Evolutionary conservation across 2,888 invertebrate species (phyloP).

Genomic region (Caenorhabditis afra): DNA sequence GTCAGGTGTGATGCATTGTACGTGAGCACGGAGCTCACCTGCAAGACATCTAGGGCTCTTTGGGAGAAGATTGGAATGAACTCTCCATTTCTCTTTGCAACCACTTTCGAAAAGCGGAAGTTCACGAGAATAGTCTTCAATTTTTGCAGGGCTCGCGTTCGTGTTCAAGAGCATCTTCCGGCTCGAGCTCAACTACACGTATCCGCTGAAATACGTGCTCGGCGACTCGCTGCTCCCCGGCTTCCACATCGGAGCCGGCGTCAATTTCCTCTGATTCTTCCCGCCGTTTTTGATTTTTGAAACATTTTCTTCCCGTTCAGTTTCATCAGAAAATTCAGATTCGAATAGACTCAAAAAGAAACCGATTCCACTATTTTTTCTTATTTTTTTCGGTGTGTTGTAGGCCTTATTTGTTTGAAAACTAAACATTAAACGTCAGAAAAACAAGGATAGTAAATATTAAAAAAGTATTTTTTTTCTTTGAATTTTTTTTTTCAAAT

Average conservation of each 20-base stretch:
- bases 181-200: slow-evolving; percentile 94
- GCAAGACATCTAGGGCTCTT: too few species aligned
- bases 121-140: too few species aligned
- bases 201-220: slow-evolving; percentile 86
- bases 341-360: not conserved
- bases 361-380: not conserved
- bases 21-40: too few species aligned
- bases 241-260: slow-evolving; percentile 77
- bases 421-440: not conserved
- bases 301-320: not conserved
- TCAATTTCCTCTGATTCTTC: slow-evolving; percentile 73
- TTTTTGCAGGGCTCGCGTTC: slow-evolving; percentile 67
- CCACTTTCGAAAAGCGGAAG: too few species aligned
- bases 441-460: too few species aligned
- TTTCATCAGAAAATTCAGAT: not conserved
- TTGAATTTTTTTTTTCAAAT: slow-evolving; percentile 11
- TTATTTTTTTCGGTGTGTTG: not conserved
- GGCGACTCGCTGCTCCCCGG: slow-evolving; percentile 75
- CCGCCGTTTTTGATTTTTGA: slow-evolving; percentile 1
- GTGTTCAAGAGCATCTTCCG: slow-evolving; percentile 73
- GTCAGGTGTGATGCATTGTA: too few species aligned
- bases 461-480: not conserved
- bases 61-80: too few species aligned
- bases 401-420: slow-evolving; percentile 17
- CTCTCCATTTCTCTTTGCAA: too few species aligned